These are phyloP conservation scores for Mythimna pallens DNA, from an alignment of 2,888 invertebrate species.

Conservation along the genomic window DNA sequence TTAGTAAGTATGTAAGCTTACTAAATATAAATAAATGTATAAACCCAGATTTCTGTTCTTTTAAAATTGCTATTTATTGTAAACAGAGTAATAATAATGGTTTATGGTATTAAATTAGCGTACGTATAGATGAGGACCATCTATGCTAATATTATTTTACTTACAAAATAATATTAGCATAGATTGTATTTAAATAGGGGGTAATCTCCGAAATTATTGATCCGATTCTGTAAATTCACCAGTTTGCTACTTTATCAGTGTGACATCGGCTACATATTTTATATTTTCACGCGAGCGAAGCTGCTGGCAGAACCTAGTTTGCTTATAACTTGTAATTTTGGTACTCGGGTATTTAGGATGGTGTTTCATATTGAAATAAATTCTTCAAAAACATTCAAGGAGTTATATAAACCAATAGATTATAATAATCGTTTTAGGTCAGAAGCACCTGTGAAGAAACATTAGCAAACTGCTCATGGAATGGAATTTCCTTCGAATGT, in stretches of 20 bases:
- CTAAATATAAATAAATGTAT: background rate
- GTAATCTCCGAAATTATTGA: too few species aligned
- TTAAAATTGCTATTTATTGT: background rate
- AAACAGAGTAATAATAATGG: background rate
- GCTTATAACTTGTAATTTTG: background rate
- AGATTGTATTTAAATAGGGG: too few species aligned
- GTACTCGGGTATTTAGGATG: background rate
- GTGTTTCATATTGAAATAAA: background rate
- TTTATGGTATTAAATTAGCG: constrained; percentile 1
- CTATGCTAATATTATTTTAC: too few species aligned
- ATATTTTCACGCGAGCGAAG: too few species aligned
- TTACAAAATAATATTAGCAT: too few species aligned
- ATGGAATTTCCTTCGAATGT: constrained; percentile 91
- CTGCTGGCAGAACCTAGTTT: background rate
- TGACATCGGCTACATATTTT: too few species aligned
- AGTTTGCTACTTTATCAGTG: too few species aligned
- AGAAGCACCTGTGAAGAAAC: constrained; percentile 91
- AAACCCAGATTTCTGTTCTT: background rate
- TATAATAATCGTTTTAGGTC: constrained; percentile 75
- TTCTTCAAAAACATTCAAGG: background rate
- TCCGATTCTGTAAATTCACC: too few species aligned
- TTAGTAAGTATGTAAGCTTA: constrained; percentile 80
- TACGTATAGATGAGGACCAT: background rate
- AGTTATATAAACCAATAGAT: background rate
- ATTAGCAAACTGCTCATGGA: constrained; percentile 92